A percentile compares a stretch with the other conserved stretches of the same genome.
phyloP scores from a whole-genome alignment of 2,113 vertebrate species.

The Cyphomyrus plagiostoma region DNA sequence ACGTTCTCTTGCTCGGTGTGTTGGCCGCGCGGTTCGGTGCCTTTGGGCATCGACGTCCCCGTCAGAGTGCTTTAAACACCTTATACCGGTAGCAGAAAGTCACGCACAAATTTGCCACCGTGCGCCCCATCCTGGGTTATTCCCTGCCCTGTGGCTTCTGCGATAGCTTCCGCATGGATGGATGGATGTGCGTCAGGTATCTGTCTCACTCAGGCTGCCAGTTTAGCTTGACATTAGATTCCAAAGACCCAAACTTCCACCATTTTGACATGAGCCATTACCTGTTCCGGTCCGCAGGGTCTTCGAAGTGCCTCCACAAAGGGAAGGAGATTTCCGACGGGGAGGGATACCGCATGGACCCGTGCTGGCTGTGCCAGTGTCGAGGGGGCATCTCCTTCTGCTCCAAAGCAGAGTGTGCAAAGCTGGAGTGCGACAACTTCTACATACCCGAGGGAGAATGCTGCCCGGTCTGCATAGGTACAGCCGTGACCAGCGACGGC shows the following conservation, averaged over 20 bases:
- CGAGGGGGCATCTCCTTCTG: slow-evolving; percentile 71
- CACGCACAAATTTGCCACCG: background rate
- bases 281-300: slow-evolving; percentile 38
- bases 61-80: background rate
- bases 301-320: slow-evolving; percentile 60
- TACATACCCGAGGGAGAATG: slow-evolving; percentile 72
- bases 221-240: background rate
- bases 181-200: background rate
- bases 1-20: background rate
- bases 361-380: slow-evolving; percentile 71
- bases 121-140: background rate
- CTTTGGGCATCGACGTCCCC: background rate
- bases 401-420: slow-evolving; percentile 67
- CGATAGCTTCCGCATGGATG: background rate
- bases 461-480: slow-evolving; percentile 71
- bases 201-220: background rate
- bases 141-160: background rate
- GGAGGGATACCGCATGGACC: slow-evolving; percentile 68
- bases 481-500: background rate
- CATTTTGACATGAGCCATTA: background rate
- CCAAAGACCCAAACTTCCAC: background rate
- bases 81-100: background rate
- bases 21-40: background rate
- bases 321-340: slow-evolving; percentile 61
- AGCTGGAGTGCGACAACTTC: slow-evolving; percentile 66